Conservation (phyloP, 2,113 vertebrate species). For the Phainopepla nitens region DNA sequence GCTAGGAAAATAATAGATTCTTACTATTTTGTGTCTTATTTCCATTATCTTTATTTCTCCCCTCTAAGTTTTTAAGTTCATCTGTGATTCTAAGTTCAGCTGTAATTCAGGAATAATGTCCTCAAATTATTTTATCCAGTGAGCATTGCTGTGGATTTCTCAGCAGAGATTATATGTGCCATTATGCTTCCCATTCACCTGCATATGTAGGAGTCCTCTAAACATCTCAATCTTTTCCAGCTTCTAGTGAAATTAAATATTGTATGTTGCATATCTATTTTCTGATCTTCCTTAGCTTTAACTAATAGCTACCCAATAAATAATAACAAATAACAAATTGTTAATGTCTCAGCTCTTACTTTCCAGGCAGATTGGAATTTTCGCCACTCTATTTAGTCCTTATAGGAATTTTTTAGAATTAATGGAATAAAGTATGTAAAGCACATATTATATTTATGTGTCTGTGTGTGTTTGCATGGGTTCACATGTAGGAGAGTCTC, state of each 20-base stretch:
- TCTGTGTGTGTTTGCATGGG: neutral
- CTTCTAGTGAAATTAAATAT: neutral
- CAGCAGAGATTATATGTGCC: neutral
- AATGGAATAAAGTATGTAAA: neutral
- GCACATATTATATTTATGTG: neutral
- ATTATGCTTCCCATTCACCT: neutral
- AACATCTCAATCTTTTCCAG: neutral
- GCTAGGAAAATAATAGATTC: neutral
- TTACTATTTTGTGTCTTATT: neutral
- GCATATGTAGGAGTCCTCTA: neutral
- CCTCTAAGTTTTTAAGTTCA: neutral
- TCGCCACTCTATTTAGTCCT: neutral
- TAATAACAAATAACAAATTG: neutral
- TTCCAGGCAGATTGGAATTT: neutral
- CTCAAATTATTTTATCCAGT: neutral
- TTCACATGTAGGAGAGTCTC: neutral
- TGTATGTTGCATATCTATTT: neutral
- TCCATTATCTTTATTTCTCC: neutral
- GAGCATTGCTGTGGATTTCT: neutral
- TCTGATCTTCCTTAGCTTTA: neutral
- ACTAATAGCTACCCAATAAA: neutral
- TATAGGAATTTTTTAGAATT: neutral
- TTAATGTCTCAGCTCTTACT: neutral
- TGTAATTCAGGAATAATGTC: neutral
- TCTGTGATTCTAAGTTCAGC: neutral